Evolutionary conservation across 2,888 invertebrate genomes (phyloP), one percentile per base, ranked within the genome.

Genomic region (Thecocarcelia acutangulata): DNA sequence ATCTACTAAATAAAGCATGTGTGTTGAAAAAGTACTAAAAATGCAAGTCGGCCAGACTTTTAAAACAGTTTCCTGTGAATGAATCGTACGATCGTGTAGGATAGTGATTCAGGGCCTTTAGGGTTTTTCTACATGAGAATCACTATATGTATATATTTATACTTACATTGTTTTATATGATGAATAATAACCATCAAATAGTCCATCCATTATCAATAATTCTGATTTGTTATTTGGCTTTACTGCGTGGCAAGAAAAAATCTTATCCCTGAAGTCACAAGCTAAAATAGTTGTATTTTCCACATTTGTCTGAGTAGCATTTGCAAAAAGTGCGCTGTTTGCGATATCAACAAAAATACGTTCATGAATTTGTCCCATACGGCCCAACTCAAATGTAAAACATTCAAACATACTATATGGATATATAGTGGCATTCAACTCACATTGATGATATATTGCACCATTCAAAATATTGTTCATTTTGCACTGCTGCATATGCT

Each of bases 331-430:
- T 2, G 81, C 83, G 13, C 63, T 79, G 8, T 83, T 75, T 21
- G 80, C 79, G 37, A 77, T 83, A 24, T 84, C 77, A 4, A 87
- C 84, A 58, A 66, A 73, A 75, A 87, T 87, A 5, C 75, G 86
- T 69, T 87, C 87, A 46, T 82, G 70, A 37, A 78, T 85, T 66
- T 83, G 84, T n/a, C 74, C 44, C 83, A 87, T 85, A 19, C 78
- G 83, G 11, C 86, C 87, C 84, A 85, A 86, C 42, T 84, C 85
- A 48, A 84, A 80, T 12, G 83, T 86, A 17, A 77, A 84, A 69
- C 87, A 87, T 40, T 86, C 85, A 70, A 85, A 86, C 13, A 80
- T 84, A 15, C 84, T 85, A 42, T 84, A 85, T 37, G 85, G 84
- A 15, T 83, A 81, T 40, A 87, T 84, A 1, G 75, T 70, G 21